Evolutionary conservation across 1,140 invertebrate species (phyloP), one percentile per base, ranked within the genome.

Genomic region (Nasonia giraulti): DNA sequence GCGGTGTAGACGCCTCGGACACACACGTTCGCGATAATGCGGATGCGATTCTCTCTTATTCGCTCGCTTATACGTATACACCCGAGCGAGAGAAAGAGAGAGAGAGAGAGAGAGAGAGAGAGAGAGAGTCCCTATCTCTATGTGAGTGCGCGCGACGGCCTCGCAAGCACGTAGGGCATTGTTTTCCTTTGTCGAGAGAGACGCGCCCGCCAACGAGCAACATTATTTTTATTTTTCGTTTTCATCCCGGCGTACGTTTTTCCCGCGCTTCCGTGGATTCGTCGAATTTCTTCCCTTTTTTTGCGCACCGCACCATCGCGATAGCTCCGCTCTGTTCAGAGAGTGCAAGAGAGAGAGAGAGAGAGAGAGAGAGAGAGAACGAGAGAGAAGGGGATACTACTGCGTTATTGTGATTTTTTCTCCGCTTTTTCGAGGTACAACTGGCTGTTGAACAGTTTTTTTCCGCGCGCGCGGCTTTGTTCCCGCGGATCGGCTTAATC

Each of bases 141-240:
- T 37, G 33, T 6, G 33, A 4, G 33, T 44, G 50, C 5, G 33
- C 50, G 80, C 55, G 80, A 31, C 7, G 73, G 33, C 81, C 14
- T 20, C 62, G 31, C 73, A 14, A 69, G 82, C 82, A 83, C 82
- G 74, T 77, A 77, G 74, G 37, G 55, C 74, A 77, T 83, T 83
- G 82, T 83, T 83, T 83, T 69, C 81, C 74, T 83, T 83, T 83
- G 82, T 83, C 82, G 40, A 77, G 55, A 62, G 20, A 62, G 55
- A 20, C 55, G 55, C 74, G 81, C 50, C 23, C 47, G 76, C 69
- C 37, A 23, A 44, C 69, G 66, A 68, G 62, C 62, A 66, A 17
- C 1, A 11, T 44, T 44, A 44, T 11, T 44, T 8, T 44, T 44
- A 44, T 71, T 71, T 31, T 71, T 71, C 33, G 33, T 71, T 71